Evolutionary conservation across 2,888 invertebrate species (phyloP), one percentile per base, ranked within the genome.

Genomic region (Cryptocephalus moraei): DNA sequence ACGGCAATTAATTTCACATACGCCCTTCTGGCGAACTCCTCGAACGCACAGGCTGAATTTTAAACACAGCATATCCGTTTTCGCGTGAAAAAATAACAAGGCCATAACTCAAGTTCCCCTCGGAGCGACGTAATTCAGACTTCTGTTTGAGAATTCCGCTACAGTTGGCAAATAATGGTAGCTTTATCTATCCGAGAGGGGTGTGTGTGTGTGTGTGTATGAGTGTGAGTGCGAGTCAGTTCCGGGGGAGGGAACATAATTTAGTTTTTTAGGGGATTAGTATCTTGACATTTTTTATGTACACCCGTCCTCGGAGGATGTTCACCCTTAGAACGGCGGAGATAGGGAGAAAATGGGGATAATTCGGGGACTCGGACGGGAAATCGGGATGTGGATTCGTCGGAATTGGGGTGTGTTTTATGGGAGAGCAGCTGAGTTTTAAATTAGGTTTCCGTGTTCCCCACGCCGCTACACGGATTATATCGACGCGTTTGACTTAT

Each of bases 51-150:
- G 39, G 38, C 40, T 38, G 46, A 48, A 45, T 49, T 54, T 47
- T 53, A 53, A 53, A 51, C 50, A 53, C 49, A 39, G 44, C 48
- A 41, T 49, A 49, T 48, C 49, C 50, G 49, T 43, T 45, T 48
- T 47, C 43, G 43, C 49, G 47, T 45, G 39, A 50, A 53, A 55
- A 55, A 55, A 55, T 55, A 55, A 55, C 53, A 53, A 50, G 55
- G 44, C 46, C 46, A 55, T 55, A 55, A 51, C 45, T 55, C 50
- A 50, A 46, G 42, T 47, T 33, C 48, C 49, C 42, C 40, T 39
- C 39, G 47, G 43, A 39, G 33, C 39, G 22, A 45, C 43, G 39
- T 47, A 49, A 50, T 48, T 49, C 48, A 39, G 33, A 45, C 41
- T 43, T 47, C 45, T 47, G 41, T 50, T 50, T 44, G 46, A 46